Evolutionary conservation across 2,888 invertebrate species (phyloP), one percentile per base, ranked within the genome.

Genomic region (Corythucha ciliata): DNA sequence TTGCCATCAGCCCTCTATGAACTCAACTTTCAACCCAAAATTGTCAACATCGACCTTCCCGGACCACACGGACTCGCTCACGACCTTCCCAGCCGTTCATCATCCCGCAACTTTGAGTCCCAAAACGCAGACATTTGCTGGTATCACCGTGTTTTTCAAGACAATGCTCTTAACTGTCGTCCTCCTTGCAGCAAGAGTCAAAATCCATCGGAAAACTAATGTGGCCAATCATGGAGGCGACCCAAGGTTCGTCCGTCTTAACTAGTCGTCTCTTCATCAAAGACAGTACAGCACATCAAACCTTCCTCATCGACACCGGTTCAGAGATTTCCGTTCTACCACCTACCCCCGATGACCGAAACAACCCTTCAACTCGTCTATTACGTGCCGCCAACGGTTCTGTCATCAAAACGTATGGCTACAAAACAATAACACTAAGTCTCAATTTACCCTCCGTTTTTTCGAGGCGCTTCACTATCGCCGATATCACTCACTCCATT

Each of bases 241-340:
- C 27, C 10, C 12, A 12, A n/a, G 21, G 3, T 10, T 5, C 40
- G 18, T 21, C 34, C 39, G 7, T 8, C 12, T n/a, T n/a, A 8
- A 41, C 27, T 21, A 39, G 41, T n/a, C 50, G 50, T 29, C 34
- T 50, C 1, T 50, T 50, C 44, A 33, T 50, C n/a, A 16, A 12
- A 4, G 42, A 45, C n/a, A 12, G 3, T 20, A 34, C 8, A 2
- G n/a, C 50, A 4, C 24, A 33, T 21, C 14, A 14, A 1, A 16
- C 25, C 7, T 62, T 58, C 32, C 27, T 45, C 7, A 44, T 57
- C 2, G 60, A 53, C 27, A 24, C 53, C 54, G 22, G 53, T 44
- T 4, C 56, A 55, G 10, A 48, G 44, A 12, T 54, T 48, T 32
- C 53, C 51, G 41, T 48, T 24, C 12, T 41, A 4, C 52, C 52